phyloP scores from a whole-genome alignment of 1,140 invertebrate species.

The Trichonephila clavipes region DNA sequence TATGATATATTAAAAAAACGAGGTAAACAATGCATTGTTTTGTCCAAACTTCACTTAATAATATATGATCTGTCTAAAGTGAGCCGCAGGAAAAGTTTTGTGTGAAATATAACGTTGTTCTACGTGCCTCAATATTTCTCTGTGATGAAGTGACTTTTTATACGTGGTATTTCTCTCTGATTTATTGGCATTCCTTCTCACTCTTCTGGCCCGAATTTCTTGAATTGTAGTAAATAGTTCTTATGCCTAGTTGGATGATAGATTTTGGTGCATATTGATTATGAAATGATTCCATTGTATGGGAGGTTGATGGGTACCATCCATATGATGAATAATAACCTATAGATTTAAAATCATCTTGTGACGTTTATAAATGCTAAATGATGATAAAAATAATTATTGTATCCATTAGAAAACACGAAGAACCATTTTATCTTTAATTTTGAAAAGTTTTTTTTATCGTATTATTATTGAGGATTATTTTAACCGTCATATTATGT shows the following conservation, averaged over 20 bases:
- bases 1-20: not conserved
- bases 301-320: no score
- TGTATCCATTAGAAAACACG: no score
- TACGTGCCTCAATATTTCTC: slow-evolving; percentile 7
- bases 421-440: no score
- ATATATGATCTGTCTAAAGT: slow-evolving; percentile 41
- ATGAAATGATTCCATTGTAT: not conserved
- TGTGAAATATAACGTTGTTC: slow-evolving; percentile 29
- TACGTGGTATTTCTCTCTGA: slow-evolving; percentile 40
- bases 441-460: no score
- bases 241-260: not conserved
- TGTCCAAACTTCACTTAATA: not conserved
- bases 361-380: no score
- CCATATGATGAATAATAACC: no score
- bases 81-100: not conserved
- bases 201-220: not conserved
- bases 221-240: slow-evolving; percentile 21
- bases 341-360: no score
- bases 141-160: slow-evolving; percentile 25
- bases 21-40: slow-evolving; percentile 2
- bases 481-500: no score
- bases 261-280: not conserved
- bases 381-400: no score
- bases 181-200: slow-evolving; percentile 15
- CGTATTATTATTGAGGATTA: no score